These are phyloP conservation scores for Tetropium fuscum DNA, from an alignment of 2,888 invertebrate genomes.

Conservation along the genomic window DNA sequence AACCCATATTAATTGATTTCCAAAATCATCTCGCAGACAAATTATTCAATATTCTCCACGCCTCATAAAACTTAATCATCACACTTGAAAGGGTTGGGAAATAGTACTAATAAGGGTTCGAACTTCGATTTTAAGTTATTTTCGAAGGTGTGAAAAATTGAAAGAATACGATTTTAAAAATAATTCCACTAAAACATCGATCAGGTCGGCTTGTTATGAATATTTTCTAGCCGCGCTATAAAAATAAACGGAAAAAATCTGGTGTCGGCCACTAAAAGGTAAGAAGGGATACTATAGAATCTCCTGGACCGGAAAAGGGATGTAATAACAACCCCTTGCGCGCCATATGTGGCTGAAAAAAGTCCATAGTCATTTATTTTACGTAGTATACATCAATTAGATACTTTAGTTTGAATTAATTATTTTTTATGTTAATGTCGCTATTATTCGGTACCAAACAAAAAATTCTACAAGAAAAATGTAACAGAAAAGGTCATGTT, in stretches of 20 bases:
- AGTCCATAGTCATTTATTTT: slow-evolving; percentile 49
- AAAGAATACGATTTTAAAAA: slow-evolving; percentile 7
- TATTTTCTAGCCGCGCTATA: neutral
- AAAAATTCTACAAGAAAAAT: neutral
- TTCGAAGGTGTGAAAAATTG: slow-evolving; percentile 19
- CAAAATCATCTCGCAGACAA: slow-evolving; percentile 11
- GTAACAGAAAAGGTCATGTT: too few species aligned
- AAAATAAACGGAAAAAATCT: slow-evolving; percentile 9
- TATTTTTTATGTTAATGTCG: slow-evolving; percentile 30
- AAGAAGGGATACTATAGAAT: slow-evolving; percentile 21
- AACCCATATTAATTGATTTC: slow-evolving; percentile 2
- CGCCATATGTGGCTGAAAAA: slow-evolving; percentile 59
- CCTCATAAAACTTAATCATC: slow-evolving; percentile 14
- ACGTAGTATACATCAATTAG: slow-evolving; percentile 40
- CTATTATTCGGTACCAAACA: slow-evolving; percentile 13
- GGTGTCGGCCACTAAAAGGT: neutral
- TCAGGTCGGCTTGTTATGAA: neutral
- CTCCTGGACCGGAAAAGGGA: slow-evolving; percentile 57
- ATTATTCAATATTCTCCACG: slow-evolving; percentile 25
- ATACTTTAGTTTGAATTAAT: slow-evolving; percentile 35
- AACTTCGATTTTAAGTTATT: slow-evolving; percentile 9
- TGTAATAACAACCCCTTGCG: slow-evolving; percentile 61
- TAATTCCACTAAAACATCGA: neutral
- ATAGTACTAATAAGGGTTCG: slow-evolving; percentile 7
- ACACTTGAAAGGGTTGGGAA: slow-evolving; percentile 4